A percentile compares a stretch with the other conserved stretches of the same genome.
Conservation (phyloP, 92 coral and sea anemone genomes). For the Zoanthus sociatus region DNA sequence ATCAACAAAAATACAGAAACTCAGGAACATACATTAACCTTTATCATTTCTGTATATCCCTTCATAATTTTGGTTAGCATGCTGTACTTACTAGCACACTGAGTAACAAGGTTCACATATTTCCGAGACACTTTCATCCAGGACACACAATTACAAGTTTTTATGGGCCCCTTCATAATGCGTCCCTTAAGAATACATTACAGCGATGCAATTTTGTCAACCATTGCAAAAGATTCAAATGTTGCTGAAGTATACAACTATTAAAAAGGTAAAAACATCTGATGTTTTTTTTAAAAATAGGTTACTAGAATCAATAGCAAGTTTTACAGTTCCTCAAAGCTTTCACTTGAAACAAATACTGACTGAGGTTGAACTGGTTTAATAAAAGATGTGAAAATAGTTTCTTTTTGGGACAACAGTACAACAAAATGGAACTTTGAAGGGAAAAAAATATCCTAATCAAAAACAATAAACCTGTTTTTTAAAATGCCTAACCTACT, state of each 20-base stretch:
- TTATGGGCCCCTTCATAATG: slow-evolving; percentile 18
- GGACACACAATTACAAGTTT: background rate
- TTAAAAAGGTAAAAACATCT: background rate
- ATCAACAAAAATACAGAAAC: background rate
- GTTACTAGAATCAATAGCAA: background rate
- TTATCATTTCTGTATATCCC: slow-evolving; percentile 4
- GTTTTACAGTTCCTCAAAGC: background rate
- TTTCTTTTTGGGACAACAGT: too few species aligned
- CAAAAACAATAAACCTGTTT: too few species aligned
- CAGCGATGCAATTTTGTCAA: background rate
- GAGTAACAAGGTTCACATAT: background rate
- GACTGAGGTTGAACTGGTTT: too few species aligned
- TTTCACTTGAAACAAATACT: too few species aligned
- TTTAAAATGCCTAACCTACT: too few species aligned
- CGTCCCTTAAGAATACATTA: background rate
- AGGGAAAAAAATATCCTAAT: too few species aligned
- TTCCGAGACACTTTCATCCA: background rate
- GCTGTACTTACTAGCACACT: background rate
- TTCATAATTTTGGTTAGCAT: slow-evolving; percentile 5
- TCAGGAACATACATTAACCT: background rate
- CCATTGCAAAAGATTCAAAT: background rate
- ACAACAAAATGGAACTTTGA: too few species aligned
- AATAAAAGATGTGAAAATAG: too few species aligned
- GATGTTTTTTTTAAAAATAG: background rate
- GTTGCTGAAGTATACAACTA: background rate